Evolutionary conservation across 1,140 invertebrate species (phyloP).

Genomic region (Anastatus disparis): DNA sequence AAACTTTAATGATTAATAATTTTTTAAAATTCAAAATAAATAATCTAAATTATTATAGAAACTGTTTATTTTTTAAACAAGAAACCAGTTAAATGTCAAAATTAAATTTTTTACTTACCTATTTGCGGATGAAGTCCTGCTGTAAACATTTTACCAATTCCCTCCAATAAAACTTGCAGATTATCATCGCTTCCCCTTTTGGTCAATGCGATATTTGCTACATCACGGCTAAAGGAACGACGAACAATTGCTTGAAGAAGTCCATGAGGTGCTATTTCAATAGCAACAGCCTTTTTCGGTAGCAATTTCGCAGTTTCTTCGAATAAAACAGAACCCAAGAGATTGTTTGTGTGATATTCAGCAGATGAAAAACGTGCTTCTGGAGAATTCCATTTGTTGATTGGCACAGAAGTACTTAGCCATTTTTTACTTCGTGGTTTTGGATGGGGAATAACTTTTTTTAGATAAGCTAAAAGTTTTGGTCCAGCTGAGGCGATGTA

Average conservation of each 20-base stretch:
- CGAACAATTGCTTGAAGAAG: slow-evolving; percentile 76
- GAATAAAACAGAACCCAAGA: slow-evolving; percentile 85
- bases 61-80: no score
- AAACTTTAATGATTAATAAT: no score
- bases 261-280: slow-evolving; percentile 88
- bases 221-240: slow-evolving; percentile 68
- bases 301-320: slow-evolving; percentile 83
- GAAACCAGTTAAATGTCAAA: background rate
- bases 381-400: slow-evolving; percentile 77
- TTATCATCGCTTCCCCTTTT: slow-evolving; percentile 80
- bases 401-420: slow-evolving; percentile 87
- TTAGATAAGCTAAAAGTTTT: slow-evolving; percentile 76
- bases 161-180: slow-evolving; percentile 75
- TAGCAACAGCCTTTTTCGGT: slow-evolving; percentile 82
- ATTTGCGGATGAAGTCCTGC: slow-evolving; percentile 73
- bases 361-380: slow-evolving; percentile 80
- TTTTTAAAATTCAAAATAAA: no score
- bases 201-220: slow-evolving; percentile 82
- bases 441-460: slow-evolving; percentile 76
- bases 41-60: background rate
- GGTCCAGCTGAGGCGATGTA: slow-evolving; percentile 74
- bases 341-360: slow-evolving; percentile 94
- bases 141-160: slow-evolving; percentile 77
- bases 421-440: slow-evolving; percentile 80
- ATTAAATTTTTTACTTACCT: slow-evolving; percentile 10